phyloP scores from a whole-genome alignment of 2,113 vertebrate species.

The Catharus fuscescens region DNA sequence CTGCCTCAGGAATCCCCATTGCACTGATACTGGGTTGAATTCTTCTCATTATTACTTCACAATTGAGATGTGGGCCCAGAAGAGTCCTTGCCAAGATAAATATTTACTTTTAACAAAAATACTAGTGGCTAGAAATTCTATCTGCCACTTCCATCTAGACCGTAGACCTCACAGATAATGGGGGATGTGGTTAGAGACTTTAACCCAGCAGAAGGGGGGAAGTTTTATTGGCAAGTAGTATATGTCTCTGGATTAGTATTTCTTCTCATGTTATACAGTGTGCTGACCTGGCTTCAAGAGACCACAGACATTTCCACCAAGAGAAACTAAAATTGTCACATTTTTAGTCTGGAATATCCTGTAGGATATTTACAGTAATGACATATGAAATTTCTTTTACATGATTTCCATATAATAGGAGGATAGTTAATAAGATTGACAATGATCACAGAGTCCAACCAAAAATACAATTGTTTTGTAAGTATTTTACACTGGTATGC shows the following conservation, averaged over 20 bases:
- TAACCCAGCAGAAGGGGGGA: not conserved
- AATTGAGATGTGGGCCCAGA: constrained; percentile 5
- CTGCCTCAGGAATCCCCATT: not conserved
- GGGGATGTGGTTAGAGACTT: not conserved
- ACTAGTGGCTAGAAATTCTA: not conserved
- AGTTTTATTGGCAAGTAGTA: not conserved
- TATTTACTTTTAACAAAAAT: constrained; percentile 28
- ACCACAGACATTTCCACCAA: not conserved
- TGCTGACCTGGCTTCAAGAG: not conserved
- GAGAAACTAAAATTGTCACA: not conserved
- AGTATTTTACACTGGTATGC: not conserved
- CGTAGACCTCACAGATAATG: not conserved
- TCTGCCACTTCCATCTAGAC: not conserved
- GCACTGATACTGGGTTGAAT: not conserved
- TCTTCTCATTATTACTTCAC: not conserved
- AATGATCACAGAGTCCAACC: not conserved
- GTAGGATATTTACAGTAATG: not conserved
- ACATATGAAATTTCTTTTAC: not conserved
- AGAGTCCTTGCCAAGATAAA: constrained; percentile 23
- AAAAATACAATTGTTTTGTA: not conserved
- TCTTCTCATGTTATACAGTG: not conserved
- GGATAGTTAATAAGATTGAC: not conserved
- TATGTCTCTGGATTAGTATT: not conserved
- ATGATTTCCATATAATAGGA: not conserved
- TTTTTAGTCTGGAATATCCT: not conserved